Conservation (phyloP, 1,140 invertebrate species). For the Phymorhynchus buccinoides region DNA sequence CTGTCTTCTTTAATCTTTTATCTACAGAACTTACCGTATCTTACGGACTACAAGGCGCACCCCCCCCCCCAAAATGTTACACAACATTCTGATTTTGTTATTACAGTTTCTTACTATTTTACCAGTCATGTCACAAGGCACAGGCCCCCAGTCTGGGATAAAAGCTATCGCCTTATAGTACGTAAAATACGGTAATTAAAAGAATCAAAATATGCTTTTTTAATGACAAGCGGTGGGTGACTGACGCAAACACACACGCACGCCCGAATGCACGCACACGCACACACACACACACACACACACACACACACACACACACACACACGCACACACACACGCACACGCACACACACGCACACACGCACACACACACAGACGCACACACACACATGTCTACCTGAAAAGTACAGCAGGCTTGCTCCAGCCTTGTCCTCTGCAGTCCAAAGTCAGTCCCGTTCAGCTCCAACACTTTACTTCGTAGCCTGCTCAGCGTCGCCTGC, state of each 20-base stretch:
- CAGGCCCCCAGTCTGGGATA: no score
- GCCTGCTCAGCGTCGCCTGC: not conserved
- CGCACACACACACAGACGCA: not conserved
- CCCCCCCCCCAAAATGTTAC: no score
- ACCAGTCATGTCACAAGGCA: no score
- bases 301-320: not conserved
- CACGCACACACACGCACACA: not conserved
- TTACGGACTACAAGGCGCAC: no score
- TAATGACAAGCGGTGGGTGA: no score
- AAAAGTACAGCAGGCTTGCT: not conserved
- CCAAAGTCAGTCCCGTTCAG: not conserved
- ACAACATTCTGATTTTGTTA: no score
- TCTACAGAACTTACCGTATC: no score
- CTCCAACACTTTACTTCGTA: not conserved
- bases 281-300: not conserved
- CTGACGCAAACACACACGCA: not conserved
- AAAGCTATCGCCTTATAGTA: no score
- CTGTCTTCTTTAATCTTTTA: no score
- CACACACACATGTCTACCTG: not conserved
- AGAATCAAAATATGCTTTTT: no score
- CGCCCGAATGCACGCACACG: not conserved
- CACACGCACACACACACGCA: not conserved
- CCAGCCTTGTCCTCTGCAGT: not conserved
- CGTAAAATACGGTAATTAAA: no score
- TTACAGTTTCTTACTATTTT: no score